Percentiles rank a stretch among this genome's conserved stretches.
These are phyloP conservation scores for Callocephalon fimbriatum DNA, from an alignment of 2,113 vertebrate species.

Conservation along the genomic window DNA sequence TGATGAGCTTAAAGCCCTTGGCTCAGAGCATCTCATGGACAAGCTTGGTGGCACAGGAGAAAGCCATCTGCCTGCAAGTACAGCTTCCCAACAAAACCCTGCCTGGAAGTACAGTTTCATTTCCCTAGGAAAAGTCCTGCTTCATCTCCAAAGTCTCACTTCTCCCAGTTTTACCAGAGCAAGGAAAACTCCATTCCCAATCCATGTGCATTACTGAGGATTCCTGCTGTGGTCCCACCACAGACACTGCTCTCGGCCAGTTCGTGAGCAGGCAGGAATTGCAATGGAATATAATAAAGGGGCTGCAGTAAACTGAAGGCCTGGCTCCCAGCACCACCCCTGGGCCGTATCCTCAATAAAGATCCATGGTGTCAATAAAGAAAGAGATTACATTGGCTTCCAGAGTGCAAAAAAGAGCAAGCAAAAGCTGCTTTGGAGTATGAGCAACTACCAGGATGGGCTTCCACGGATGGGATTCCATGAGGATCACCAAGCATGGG, in stretches of 20 bases:
- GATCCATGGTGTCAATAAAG: not conserved
- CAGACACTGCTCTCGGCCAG: not conserved
- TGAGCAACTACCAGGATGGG: rapidly evolving
- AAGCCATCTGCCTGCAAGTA: not conserved
- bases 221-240: rapidly evolving
- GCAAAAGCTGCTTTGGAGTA: not conserved
- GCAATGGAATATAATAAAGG: not conserved
- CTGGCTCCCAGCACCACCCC: not conserved
- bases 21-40: not conserved
- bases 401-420: not conserved
- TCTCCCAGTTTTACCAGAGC: not conserved
- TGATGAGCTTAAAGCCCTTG: not conserved
- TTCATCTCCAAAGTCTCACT: not conserved
- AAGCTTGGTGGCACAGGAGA: not conserved
- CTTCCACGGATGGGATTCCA: not conserved
- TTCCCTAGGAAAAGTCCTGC: not conserved
- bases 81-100: not conserved
- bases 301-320: not conserved
- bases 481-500: rapidly evolving
- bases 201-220: not conserved
- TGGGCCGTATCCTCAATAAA: not conserved
- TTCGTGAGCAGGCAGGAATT: not conserved
- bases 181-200: not conserved
- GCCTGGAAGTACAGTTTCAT: not conserved
- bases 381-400: not conserved